Evolutionary conservation across 2,797 vertebrate species (phyloP), one percentile per base, ranked within the genome.

Genomic region (Holocentrus rufus): DNA sequence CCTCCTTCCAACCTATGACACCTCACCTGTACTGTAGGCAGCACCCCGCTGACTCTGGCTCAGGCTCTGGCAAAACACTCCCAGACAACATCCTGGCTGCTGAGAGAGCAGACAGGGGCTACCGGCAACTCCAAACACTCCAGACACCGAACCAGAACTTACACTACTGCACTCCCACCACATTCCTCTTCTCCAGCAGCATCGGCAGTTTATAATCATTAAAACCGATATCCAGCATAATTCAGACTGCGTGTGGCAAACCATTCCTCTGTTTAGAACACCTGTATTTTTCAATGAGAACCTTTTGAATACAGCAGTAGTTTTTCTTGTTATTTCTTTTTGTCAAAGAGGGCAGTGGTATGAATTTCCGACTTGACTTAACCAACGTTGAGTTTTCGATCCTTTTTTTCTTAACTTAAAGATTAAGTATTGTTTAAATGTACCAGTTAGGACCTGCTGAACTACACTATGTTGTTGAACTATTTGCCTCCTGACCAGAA

Each of bases 361-460:
- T 67, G 87, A 56, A 79, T 87, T 86, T 81, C 77, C 79, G 76
- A 56, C 86, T 84, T 77, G 62, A 80, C 27, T 65, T 83, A 87
- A 79, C 58, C 74, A 82, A 86, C 69, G 85, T 80, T 79, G 57
- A 76, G 63, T 88, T 91, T 88, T 86, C 80, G 79, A 73, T 77
- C 66, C 61, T 84, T 85, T 84, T 59, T 77, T 68, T 74, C 72
- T 91, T 88, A 92, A 91, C 86, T 90, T 89, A 90, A 90, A 85
- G 34, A 70, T 20, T 85, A 77, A 85, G 81, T 88, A 80, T 89
- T 86, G 82, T 91, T 92, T 86, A 86, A 89, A 80, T 89, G 83
- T 91, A 90, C 79, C 74, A 85, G 65, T 89, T 93, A 92, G 88
- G 81, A 88, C 85, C 89, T 91, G 88, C 90, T 93, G 91, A 92